Conservation (phyloP, 2,797 vertebrate species). For the Aeoliscus strigatus region DNA sequence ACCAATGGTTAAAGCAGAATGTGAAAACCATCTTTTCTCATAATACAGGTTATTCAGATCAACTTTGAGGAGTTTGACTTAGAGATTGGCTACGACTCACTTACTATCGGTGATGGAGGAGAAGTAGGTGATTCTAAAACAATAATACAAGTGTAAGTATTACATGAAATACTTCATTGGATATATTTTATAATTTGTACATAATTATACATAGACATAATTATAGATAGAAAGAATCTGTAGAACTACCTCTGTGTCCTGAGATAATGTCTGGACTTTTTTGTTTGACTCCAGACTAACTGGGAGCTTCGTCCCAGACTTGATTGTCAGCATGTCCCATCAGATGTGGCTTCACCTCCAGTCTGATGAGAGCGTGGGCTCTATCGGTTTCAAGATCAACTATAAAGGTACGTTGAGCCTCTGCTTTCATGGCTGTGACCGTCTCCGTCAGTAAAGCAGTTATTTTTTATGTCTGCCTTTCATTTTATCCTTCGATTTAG, state of each 20-base stretch:
- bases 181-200: background rate
- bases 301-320: conserved; percentile 94
- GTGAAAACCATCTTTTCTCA: conserved; percentile 10
- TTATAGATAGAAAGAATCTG: too few species aligned
- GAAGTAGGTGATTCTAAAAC: conserved; percentile 95
- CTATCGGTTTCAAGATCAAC: conserved; percentile 97
- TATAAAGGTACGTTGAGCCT: conserved; percentile 96
- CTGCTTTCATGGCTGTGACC: conserved; percentile 24
- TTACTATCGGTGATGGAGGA: conserved; percentile 93
- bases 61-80: conserved; percentile 99
- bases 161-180: background rate
- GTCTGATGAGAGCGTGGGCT: conserved; percentile 96
- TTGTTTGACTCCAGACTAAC: conserved; percentile 78
- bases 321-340: conserved; percentile 95
- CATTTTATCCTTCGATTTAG: conserved; percentile 4
- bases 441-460: conserved; percentile 14
- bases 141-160: conserved; percentile 96
- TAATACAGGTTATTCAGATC: conserved; percentile 91
- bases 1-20: too few species aligned
- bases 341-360: conserved; percentile 98
- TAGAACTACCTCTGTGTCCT: background rate
- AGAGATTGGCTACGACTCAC: conserved; percentile 94
- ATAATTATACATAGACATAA: background rate
- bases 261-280: conserved; percentile 12
- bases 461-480: conserved; percentile 12